A percentile compares a stretch with the other conserved stretches of the same genome.
Conservation (phyloP, 2,888 invertebrate genomes). For the Cataglyphis rosenhaueri region DNA sequence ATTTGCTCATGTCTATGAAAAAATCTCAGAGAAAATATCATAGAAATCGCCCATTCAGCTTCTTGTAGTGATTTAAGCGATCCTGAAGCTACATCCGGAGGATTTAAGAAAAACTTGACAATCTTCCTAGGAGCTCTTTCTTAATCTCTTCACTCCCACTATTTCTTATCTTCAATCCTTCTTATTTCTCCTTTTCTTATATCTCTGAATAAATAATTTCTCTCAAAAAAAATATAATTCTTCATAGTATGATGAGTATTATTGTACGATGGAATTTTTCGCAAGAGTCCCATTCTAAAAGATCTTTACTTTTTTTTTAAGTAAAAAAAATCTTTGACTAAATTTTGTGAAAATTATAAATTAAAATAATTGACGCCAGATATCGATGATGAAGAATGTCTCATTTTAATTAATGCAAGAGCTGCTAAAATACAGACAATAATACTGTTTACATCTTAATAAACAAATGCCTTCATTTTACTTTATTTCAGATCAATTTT, state of each 20-base stretch:
- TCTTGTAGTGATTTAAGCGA: slow-evolving; percentile 21
- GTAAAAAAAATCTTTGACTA: not conserved
- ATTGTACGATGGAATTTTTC: not conserved
- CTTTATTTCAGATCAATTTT: not conserved
- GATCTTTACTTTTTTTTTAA: not conserved
- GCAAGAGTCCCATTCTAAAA: not conserved
- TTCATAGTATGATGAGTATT: slow-evolving; percentile 6
- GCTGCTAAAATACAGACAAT: not conserved
- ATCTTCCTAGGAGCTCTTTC: not conserved
- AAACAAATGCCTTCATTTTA: slow-evolving; percentile 21
- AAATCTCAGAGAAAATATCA: not conserved
- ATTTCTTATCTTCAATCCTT: not conserved
- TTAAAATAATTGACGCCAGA: not conserved
- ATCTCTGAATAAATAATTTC: slow-evolving; percentile 14
- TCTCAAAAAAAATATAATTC: slow-evolving; percentile 12
- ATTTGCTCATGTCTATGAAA: not conserved
- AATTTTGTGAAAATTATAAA: slow-evolving; percentile 11
- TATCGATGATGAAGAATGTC: not conserved
- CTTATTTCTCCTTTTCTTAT: not conserved
- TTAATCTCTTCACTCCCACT: slow-evolving; percentile 17
- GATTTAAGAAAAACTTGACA: slow-evolving; percentile 29
- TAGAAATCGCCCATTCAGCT: not conserved
- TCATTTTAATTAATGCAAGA: not conserved
- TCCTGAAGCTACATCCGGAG: slow-evolving; percentile 9
- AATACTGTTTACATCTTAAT: slow-evolving; percentile 6